phyloP scores from a whole-genome alignment of 2,113 vertebrate genomes.

The Oxygymnocypris stewartii region DNA sequence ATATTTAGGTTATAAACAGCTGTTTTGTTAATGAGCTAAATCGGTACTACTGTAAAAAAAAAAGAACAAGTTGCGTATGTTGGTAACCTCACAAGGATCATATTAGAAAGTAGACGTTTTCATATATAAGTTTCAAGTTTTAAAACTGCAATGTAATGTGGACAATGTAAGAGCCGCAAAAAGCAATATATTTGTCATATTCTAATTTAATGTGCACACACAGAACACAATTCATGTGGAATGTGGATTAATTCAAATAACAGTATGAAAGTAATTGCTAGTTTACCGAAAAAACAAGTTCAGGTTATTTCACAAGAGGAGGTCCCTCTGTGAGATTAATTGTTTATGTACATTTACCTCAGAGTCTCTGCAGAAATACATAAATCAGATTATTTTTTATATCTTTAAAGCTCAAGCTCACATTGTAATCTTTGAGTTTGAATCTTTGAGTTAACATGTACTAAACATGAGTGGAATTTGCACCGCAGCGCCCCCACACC shows the following conservation, averaged over 20 bases:
- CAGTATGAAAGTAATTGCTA: neutral
- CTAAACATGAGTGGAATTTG: too few species aligned
- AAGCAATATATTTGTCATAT: neutral
- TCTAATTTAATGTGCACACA: neutral
- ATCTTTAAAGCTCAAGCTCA: constrained; percentile 45
- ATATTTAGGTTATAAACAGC: constrained; percentile 10
- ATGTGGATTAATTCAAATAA: constrained; percentile 13
- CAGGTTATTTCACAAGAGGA: constrained; percentile 53
- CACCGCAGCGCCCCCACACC: too few species aligned
- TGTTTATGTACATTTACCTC: constrained; percentile 47
- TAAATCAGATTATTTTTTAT: constrained; percentile 47
- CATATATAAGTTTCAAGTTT: neutral
- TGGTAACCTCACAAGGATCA: neutral
- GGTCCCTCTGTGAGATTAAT: constrained; percentile 30
- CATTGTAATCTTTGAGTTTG: constrained; percentile 40
- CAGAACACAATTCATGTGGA: neutral
- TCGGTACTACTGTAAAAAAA: neutral
- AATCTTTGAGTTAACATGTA: too few species aligned
- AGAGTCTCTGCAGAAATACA: constrained; percentile 46
- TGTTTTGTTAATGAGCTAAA: neutral
- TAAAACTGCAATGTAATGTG: neutral
- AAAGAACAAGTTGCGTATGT: neutral
- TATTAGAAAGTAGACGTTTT: neutral
- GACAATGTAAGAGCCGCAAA: neutral
- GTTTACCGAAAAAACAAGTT: constrained; percentile 13